Conservation (phyloP, 1,140 invertebrate species). For the Papilio polytes region DNA sequence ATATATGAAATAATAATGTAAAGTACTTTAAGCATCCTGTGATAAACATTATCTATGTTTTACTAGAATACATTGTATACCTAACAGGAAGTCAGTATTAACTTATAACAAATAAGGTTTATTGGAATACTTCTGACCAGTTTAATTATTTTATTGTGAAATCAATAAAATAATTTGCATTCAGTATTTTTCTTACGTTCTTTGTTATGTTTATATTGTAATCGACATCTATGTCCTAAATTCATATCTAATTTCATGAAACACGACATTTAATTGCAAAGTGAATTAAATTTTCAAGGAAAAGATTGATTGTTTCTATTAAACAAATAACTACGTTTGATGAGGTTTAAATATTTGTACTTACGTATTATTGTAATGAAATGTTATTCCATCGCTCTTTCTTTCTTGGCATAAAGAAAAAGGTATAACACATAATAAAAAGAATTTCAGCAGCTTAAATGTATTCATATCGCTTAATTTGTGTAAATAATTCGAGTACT, state of each 20-base stretch:
- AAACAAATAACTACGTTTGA: neutral
- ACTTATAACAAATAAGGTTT: neutral
- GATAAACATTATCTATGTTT: constrained; percentile 3
- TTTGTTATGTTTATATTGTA: neutral
- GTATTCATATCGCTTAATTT: constrained; percentile 26
- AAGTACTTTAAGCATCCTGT: neutral
- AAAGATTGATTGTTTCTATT: neutral
- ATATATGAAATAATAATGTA: too few species aligned
- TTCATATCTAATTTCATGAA: neutral
- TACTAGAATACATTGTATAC: neutral
- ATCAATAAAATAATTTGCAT: neutral
- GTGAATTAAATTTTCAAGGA: neutral
- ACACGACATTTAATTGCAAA: neutral
- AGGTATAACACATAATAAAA: constrained; percentile 24
- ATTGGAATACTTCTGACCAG: neutral
- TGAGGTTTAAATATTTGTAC: constrained; percentile 44
- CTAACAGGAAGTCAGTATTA: too few species aligned
- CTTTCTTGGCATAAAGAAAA: constrained; percentile 43
- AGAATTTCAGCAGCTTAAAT: constrained; percentile 16
- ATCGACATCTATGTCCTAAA: neutral
- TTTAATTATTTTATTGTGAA: neutral
- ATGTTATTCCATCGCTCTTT: constrained; percentile 66
- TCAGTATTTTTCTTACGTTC: neutral
- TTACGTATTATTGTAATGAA: constrained; percentile 77
- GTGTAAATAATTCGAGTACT: neutral